phyloP scores from a whole-genome alignment of 2,888 invertebrate genomes.

The Spilarctia lutea region DNA sequence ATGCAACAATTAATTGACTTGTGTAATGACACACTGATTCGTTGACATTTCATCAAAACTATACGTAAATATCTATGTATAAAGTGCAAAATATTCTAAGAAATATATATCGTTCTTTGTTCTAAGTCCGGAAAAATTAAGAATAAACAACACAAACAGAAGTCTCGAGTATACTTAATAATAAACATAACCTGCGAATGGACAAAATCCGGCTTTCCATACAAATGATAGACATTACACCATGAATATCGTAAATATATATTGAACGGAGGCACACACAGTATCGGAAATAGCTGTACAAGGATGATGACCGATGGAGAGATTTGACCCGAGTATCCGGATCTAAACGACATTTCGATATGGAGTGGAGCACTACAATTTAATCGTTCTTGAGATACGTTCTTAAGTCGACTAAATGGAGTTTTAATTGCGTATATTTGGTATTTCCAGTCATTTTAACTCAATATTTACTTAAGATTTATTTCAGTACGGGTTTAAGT shows the following conservation, averaged over 20 bases:
- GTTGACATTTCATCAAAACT: neutral
- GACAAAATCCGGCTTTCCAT: slow-evolving; percentile 11
- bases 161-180: slow-evolving; percentile 1
- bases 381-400: slow-evolving; percentile 25
- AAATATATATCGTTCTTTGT: neutral
- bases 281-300: slow-evolving; percentile 52
- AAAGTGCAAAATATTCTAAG: no score
- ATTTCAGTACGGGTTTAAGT: neutral
- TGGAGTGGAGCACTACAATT: neutral
- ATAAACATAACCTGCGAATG: slow-evolving; percentile 9
- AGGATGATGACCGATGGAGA: slow-evolving; percentile 52
- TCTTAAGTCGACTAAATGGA: neutral
- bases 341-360: slow-evolving; percentile 22
- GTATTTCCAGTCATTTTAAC: neutral
- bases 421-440: neutral
- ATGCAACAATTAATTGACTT: neutral
- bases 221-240: slow-evolving; percentile 11
- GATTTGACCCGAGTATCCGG: slow-evolving; percentile 28
- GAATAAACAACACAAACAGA: neutral
- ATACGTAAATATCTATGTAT: no score
- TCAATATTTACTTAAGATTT: neutral
- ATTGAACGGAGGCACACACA: slow-evolving; percentile 28
- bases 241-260: slow-evolving; percentile 22
- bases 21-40: neutral
- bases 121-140: neutral